Evolutionary conservation across 2,113 vertebrate species (phyloP), one percentile per base, ranked within the genome.

Genomic region (Circaetus cinerascens): DNA sequence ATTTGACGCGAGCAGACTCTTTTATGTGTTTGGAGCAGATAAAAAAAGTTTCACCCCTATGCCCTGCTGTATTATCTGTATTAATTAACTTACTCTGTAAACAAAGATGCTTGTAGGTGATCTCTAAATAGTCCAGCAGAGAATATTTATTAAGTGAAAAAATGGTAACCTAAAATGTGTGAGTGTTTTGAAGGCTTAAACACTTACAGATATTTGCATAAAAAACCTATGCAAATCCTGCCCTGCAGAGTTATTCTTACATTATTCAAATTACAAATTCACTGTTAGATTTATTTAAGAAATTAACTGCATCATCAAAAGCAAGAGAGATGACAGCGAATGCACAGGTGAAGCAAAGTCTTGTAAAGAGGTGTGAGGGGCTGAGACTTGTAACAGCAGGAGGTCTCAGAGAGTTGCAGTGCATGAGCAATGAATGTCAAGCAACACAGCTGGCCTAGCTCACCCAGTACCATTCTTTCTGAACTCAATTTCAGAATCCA

Each of bases 31-130:
- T 90, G 80, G 19, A 76, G 48, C 43, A 43, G 48, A 14, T 36
- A 59, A 78, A 84, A 72, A 41, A 88, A 67, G 7, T 20, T 75
- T 77, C 76, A 76, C 36, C n/a, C 29, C 17, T 48, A 5, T 56
- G 48, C n/a, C 38, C 59, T 55, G 30, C 14, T 88, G 67, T 69
- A 71, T 57, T 69, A 80, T 34, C 20, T 64, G 20, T 34, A 36
- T 73, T 92, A 75, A 95, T 95, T 88, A 86, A 84, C 60, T 86
- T 67, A 38, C 25, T 96, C 15, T 88, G 62, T 82, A 97, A 95
- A 94, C 83, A 95, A 50, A 94, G 60, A 19, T 57, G 21, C 59
- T 93, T 90, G 56, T 93, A 85, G 75, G 25, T 71, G 57, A 62
- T 96, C 55, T 73, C 56, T 82, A 74, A 79, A 71, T 59, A 90